Evolutionary conservation across 1,140 invertebrate genomes (phyloP), one percentile per base, ranked within the genome.

Genomic region (Drosophila pandora): DNA sequence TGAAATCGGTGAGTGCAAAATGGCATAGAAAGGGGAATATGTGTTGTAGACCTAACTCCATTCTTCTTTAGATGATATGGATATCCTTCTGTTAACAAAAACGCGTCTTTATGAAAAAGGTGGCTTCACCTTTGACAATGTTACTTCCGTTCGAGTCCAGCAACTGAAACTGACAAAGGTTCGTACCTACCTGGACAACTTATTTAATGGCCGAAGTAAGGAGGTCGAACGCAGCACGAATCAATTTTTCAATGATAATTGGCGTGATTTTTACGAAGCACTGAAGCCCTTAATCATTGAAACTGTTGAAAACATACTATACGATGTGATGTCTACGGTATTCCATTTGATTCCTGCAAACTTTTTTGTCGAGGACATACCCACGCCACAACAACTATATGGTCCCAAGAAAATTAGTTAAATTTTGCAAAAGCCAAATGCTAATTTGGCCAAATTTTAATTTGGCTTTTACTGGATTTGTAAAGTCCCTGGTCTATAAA

Each of bases 181-280:
- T 7, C 64, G 64, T 0, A 71, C 74, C 1, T 37, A 87, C 4
- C 50, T 91, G 50, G 77, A 87, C 28, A 91, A 91, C 52, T 50
- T 90, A 1, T 91, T 90, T 52, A 91, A 89, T 69, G 79, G 88
- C 0, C 74, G 74, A 12, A 90, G 83, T 25, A 74, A 78, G n/a
- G 84, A 90, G 57, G 67, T 91, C 92, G 94, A 95, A 92, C 94
- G 94, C 34, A 94, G 93, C 55, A 95, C 94, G 3, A 95, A 95
- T 73, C 91, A 93, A n/a, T 95, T 95, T 83, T 92, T 95, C 53
- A 95, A 95, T 81, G 93, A 93, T 3, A 95, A 95, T 78, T 95
- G 95, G 95, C 92, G 93, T 2, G 94, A 94, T 43, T 93, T 95
- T 5, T 93, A 94, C 9, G 94, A 95, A 81, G 94, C 94, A 30